Base-by-base conservation (phyloP, 2,113 vertebrate species). In the Gila orcuttii region DNA sequence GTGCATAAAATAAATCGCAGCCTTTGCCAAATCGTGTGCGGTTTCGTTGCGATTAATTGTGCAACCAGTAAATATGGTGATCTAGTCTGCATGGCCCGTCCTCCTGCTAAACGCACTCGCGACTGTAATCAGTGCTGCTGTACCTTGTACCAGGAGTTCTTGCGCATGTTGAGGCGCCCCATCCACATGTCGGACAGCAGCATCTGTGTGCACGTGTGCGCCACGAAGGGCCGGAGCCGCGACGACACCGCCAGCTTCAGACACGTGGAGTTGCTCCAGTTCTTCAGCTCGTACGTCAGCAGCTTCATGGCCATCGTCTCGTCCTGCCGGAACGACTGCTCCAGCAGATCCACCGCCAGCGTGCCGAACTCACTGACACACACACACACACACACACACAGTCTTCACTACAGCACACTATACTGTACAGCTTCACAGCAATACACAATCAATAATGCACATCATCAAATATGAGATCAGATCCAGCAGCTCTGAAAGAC, bases 141-240 rank as follows among this genome's bases (percentile, higher is more conserved):
- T 96, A 99, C 98, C 97, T 99, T 99, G 94, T 99, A 99, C 98
- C 98, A 99, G 28, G 98, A 99, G 95, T 99, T 99, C 93, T 99
- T 99, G 89, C 98, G 96, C 98, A 99, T 99, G 93, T 99, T 99
- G 77, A 99, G 94, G 64, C 97, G 95, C 84, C 98, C 98, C 98
- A 99, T 99, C 98, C 98, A 99, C 98, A 99, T 99, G 93, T 99
- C 98, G 0, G 97, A 99, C 19, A 99, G 93, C 90, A 99, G 91
- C 96, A 99, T 96, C 91, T 99, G 98, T 2, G 98, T 99, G 91
- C 98, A 99, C 28, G 98, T 99, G 85, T 99, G 98, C 10, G 98
- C 97, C 68, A 99, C 97, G 85, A 99, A 99, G 0, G 96, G 96
- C 71, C 98, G 96, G 36, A 99, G 95, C 84, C 97, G 96, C 15